Base-by-base conservation (phyloP, 2,797 vertebrate species). In the Sarcoramphus papa region DNA sequence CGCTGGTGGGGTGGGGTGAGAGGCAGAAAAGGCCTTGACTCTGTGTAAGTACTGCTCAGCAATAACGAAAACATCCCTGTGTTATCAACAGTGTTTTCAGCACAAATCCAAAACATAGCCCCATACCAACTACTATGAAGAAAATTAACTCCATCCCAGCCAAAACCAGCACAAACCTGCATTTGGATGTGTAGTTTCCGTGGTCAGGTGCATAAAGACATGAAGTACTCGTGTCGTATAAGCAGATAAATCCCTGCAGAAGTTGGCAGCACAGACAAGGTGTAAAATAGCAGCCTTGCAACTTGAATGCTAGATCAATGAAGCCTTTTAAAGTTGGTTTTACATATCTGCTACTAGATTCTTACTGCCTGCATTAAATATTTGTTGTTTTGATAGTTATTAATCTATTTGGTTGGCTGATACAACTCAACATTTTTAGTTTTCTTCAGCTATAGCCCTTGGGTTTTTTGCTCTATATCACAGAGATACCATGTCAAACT, bases 251-350 rank as follows among this genome's bases (percentile, higher is more conserved):
- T 76, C 72, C 59, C 54, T 64, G 45, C 25, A 78, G 68, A 84
- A 90, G 53, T 5, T 86, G 76, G 64, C 87, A 92, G 90, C 35
- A 19, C 18, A 80, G 82, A 57, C 60, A 77, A 82, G 50, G 48
- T 88, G 88, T 90, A 94, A 96, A 94, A 92, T 24, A 69, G 35
- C 47, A 91, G 35, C 75, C 73, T 91, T 91, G 37, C 40, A 90
- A 69, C 40, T 92, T 47, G 60, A 70, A 86, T 48, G 47, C 41
- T 73, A 59, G 76, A 88, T 86, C 50, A 72, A 25, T 88, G 35
- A 83, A 92, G 28, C 6, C 19, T 69, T 92, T 78, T 43, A 21
- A 95, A 90, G 51, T 33, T 69, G 47, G 9, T 18, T 87, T 79
- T 78, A 81, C 30, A 21, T 84, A 72, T 33, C 37, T 93, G 27